Percentiles rank a stretch among this genome's conserved stretches.
Evolutionary conservation across 2,888 invertebrate genomes (phyloP).

Genomic region (Chrysina gloriosa): DNA sequence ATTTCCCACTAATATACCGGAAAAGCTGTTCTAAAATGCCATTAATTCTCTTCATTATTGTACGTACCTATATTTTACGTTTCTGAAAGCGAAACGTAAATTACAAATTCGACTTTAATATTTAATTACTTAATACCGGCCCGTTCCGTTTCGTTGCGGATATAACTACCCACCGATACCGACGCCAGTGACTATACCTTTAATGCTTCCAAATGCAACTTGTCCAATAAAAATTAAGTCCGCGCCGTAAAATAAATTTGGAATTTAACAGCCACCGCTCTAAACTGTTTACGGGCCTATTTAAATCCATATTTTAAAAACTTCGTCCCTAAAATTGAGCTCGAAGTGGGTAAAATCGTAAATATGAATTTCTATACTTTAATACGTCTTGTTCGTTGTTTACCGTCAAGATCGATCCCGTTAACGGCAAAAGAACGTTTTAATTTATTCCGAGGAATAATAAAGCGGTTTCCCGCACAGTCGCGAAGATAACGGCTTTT

Average conservation of each 20-base stretch:
- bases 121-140: neutral
- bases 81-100: neutral
- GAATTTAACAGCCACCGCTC: neutral
- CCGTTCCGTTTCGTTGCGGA: neutral
- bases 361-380: neutral
- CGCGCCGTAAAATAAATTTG: neutral
- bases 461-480: no score
- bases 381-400: neutral
- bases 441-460: no score
- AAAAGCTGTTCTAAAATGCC: no score
- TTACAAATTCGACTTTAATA: slow-evolving; percentile 17
- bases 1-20: no score
- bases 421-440: no score
- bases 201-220: neutral
- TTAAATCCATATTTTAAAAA: neutral
- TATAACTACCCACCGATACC: neutral
- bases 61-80: neutral
- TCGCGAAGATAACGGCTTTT: no score
- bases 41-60: no score
- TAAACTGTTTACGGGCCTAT: slow-evolving; percentile 2
- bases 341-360: neutral
- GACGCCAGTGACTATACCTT: neutral
- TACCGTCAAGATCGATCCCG: neutral
- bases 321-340: neutral
- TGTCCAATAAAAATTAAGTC: slow-evolving; percentile 23